Evolutionary conservation across 1,140 invertebrate genomes (phyloP), one percentile per base, ranked within the genome.

Genomic region (Musca vetustissima): DNA sequence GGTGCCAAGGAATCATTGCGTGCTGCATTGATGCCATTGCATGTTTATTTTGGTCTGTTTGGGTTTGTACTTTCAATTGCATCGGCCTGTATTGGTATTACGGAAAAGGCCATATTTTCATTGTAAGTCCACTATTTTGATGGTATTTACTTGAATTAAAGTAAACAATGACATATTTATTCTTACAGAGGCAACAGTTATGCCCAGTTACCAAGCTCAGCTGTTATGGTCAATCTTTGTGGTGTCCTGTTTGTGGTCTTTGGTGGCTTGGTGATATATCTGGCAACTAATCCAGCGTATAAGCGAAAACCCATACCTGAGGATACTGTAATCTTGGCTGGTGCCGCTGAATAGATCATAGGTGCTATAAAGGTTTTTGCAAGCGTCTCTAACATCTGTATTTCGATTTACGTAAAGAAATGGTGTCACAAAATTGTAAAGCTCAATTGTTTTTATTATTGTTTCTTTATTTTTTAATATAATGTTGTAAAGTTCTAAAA

Each of bases 21-120:
- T 66, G 78, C 85, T 57, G 81, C 87, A 14, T 88, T 92, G 71
- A 85, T 97, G 85, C 94, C 94, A 4, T 83, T 93, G 70, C 95
- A 97, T 77, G 85, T 91, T n/a, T 92, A 89, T 73, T 90, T 93
- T 81, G 95, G 95, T 22, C 78, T 91, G 9, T 85, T 87, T 52
- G 89, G 91, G 52, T 94, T 96, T 74, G 81, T 90, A 8, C 81
- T 92, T 71, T 89, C 89, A n/a, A 85, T 90, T 52, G 86, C 87
- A 9, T 87, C 93, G 21, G 88, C 89, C 50, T 80, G 95, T 4
- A 85, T 91, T 72, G 95, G 95, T n/a, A 84, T 97, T 6, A 89
- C 88, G 9, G 95, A 97, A 82, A 95, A 96, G 83, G 90, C 90
- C n/a, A 79, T 92, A 14, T 94, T 91, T 70, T 55, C 82, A n/a